Evolutionary conservation across 92 coral and sea anemone genomes (phyloP).

Genomic region (Epizoanthus illoricatus): DNA sequence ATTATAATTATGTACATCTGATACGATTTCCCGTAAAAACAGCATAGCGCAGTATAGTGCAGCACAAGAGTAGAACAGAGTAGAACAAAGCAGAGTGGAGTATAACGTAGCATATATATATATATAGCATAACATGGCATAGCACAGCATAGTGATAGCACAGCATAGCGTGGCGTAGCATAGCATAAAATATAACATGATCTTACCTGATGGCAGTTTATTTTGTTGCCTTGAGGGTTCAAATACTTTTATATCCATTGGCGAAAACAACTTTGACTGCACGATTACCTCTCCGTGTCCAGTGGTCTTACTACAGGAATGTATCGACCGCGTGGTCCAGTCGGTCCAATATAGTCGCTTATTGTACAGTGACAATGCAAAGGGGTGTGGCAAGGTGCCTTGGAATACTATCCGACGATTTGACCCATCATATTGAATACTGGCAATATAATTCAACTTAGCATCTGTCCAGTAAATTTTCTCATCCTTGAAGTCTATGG

Average conservation of each 20-base stretch:
- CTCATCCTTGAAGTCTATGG: conserved; percentile 70
- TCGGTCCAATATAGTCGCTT: conserved; percentile 99
- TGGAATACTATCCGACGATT: conserved; percentile 57
- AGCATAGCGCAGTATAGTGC: too few species aligned
- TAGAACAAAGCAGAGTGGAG: too few species aligned
- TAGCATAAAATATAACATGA: too few species aligned
- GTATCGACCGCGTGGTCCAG: conserved; percentile 74
- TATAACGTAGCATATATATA: too few species aligned
- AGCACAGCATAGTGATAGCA: too few species aligned
- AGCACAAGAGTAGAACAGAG: too few species aligned
- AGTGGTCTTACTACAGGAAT: conserved; percentile 70
- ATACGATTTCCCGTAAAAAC: too few species aligned
- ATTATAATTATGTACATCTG: too few species aligned
- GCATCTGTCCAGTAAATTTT: conserved; percentile 96
- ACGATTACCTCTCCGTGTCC: conserved; percentile 59
- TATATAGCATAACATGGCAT: too few species aligned
- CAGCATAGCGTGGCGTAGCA: too few species aligned
- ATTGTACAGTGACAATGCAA: conserved; percentile 71
- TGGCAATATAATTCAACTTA: conserved; percentile 64
- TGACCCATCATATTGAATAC: conserved; percentile 73
- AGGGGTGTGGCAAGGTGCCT: conserved; percentile 74
- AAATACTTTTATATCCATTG: conserved; percentile 82
- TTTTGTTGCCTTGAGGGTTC: conserved; percentile 63
- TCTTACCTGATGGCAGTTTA: conserved; percentile 17
- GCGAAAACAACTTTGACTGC: conserved; percentile 58